Base-by-base conservation (phyloP, 1,140 invertebrate genomes). In the Zaprionus vittiger region DNA sequence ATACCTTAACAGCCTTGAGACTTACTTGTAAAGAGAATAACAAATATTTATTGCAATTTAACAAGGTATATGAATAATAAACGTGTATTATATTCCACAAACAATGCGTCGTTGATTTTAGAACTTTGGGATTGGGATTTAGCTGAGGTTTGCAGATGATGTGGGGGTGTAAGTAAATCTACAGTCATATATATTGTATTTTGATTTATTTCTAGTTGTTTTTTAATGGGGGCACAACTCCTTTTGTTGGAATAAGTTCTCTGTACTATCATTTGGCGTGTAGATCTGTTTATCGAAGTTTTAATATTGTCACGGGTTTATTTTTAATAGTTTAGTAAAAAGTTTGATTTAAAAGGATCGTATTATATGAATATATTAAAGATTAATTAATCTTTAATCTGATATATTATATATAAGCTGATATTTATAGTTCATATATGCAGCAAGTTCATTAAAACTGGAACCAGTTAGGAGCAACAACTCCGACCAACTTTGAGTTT, bases 31-130 rank as follows among this genome's bases (percentile, higher is more conserved):
- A 63, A 83, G 57, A 87, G 54, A 76, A 64, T 66, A 89, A 84
- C 69, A 84, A 79, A 81, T 89, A 89, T 89, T 89, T 89, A 89
- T 90, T 89, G 81, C 84, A 89, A 84, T 76, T 69, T 67, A 79
- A 78, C 65, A 77, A 69, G 73, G 63, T 84, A 87, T 73, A 75
- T 47, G 6, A 47, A 47, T 17, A 87, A 87, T 89, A 84, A 87
- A 84, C 47, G 66, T 87, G 84, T 87, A 87, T 84, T 79, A 89
- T 87, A 89, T 80, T 80, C 83, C 38, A 85, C 31, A 61, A 44
- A 31, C 4, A 20, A 7, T 44, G 22, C n/a, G n/a, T 4, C 0
- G 47, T 5, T 17, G 22, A 17, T 11, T 11, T 20, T 2, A 52
- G 4, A 3, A 34, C 0, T 34, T 34, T 20, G 4, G 24, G 4